Percentiles rank a stretch among this genome's conserved stretches.
These are phyloP conservation scores for Eulemur mongoz DNA, from an alignment of 2,797 vertebrate genomes.

Conservation along the genomic window DNA sequence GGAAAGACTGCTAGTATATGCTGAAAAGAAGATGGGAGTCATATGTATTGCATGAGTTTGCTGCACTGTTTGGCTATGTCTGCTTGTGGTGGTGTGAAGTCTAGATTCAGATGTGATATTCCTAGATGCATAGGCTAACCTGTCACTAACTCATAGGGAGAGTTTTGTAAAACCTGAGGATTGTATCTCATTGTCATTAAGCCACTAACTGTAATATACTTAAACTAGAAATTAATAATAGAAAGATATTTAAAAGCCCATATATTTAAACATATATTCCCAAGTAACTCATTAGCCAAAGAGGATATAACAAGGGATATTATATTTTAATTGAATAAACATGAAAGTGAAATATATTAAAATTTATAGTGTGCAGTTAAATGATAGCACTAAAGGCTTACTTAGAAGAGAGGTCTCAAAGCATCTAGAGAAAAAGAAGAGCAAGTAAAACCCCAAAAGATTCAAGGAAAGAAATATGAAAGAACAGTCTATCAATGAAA, in stretches of 20 bases:
- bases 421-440: not conserved
- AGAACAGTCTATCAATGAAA: not conserved
- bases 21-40: not conserved
- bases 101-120: not conserved
- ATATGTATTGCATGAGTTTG: not conserved
- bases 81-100: not conserved
- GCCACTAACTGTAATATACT: not conserved
- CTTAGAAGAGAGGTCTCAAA: not conserved
- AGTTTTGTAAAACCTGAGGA: not conserved
- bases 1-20: not conserved
- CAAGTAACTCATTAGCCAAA: not conserved
- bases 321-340: not conserved
- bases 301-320: not conserved
- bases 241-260: not conserved
- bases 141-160: not conserved
- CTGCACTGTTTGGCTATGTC: not conserved
- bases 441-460: not conserved
- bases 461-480: not conserved
- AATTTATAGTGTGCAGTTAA: not conserved
- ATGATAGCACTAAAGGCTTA: not conserved
- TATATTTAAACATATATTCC: not conserved
- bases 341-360: not conserved
- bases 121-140: not conserved
- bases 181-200: not conserved
- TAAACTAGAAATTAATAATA: not conserved